Evolutionary conservation across 2,888 invertebrate genomes (phyloP), one percentile per base, ranked within the genome.

Genomic region (Arenicola marina): DNA sequence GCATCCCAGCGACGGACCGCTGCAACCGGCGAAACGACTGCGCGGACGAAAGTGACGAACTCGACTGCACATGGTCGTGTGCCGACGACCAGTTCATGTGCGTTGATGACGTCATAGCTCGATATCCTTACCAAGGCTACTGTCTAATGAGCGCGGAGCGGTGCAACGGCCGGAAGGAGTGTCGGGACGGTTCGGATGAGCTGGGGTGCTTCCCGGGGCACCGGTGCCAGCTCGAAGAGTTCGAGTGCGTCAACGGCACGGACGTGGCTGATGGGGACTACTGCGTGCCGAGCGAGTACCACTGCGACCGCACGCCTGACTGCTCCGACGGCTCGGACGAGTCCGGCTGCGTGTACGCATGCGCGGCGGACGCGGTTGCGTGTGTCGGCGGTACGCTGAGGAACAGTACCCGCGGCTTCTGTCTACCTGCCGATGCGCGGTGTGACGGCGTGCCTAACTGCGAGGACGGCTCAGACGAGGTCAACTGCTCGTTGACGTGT

Each of bases 371-470:
- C 28, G 18, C 57, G 29, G 56, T 65, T 51, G 28, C 33, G 15
- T 68, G 66, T 38, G 28, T 18, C 7, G 29, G 51, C 4, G 45
- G 31, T 28, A 18, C 4, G 15, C 21, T 48, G 29, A 24, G 15
- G 46, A 48, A 48, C 24, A 11, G 7, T 7, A n/a, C 48, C 18
- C 48, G 24, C 4, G 59, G 59, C 31, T 59, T 32, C 34, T 59
- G 59, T 26, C 7, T 59, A 7, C 15, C 4, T 24, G 33, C 34
- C 15, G 21, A 15, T 7, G 65, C 62, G 32, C 45, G 34, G 29
- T 70, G 70, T 54, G 66, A 70, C 38, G 64, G 64, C 0, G 38
- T 54, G 11, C 45, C 58, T 28, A 34, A 62, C 59, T 67, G 67
- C 46, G 32, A 18, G 32, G 64, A 66, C 54, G 56, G 46, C 26